These are phyloP conservation scores for Tetrax tetrax DNA, from an alignment of 2,113 vertebrate genomes.

Conservation along the genomic window DNA sequence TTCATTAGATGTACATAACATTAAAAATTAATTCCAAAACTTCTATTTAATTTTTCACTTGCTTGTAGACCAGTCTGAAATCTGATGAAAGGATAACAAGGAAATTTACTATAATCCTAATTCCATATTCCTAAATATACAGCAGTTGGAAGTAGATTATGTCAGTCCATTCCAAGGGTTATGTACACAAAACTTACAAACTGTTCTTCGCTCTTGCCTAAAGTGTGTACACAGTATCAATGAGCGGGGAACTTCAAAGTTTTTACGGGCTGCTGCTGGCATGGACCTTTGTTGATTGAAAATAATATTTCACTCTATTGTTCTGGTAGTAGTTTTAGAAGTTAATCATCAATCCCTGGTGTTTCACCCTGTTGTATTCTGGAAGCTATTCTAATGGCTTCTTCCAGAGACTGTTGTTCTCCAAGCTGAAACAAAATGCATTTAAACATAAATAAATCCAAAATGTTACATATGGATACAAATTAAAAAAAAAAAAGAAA, in stretches of 20 bases:
- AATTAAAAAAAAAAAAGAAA: background rate
- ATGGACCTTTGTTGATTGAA: constrained; percentile 68
- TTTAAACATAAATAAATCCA: background rate
- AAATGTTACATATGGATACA: background rate
- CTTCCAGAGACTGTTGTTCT: constrained; percentile 96
- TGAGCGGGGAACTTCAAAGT: constrained; percentile 64
- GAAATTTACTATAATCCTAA: constrained; percentile 73
- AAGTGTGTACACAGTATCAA: constrained; percentile 72
- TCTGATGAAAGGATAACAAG: constrained; percentile 67
- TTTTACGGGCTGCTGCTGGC: constrained; percentile 63
- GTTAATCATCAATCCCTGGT: constrained; percentile 93
- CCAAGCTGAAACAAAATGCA: constrained; percentile 83
- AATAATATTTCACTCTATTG: constrained; percentile 68
- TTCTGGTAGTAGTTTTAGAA: constrained; percentile 50
- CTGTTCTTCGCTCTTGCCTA: constrained; percentile 76
- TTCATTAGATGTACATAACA: constrained; percentile 68
- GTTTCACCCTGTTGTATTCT: constrained; percentile 98
- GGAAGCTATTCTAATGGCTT: constrained; percentile 99
- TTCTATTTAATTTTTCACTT: constrained; percentile 51
- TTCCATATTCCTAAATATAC: constrained; percentile 76
- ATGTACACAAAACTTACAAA: constrained; percentile 79
- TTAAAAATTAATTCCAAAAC: constrained; percentile 68
- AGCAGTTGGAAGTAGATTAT: constrained; percentile 65
- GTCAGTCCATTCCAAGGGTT: constrained; percentile 75
- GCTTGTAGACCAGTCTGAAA: constrained; percentile 64